Evolutionary conservation across 2,113 vertebrate genomes (phyloP), one percentile per base, ranked within the genome.

Genomic region (Seriola rivoliana): DNA sequence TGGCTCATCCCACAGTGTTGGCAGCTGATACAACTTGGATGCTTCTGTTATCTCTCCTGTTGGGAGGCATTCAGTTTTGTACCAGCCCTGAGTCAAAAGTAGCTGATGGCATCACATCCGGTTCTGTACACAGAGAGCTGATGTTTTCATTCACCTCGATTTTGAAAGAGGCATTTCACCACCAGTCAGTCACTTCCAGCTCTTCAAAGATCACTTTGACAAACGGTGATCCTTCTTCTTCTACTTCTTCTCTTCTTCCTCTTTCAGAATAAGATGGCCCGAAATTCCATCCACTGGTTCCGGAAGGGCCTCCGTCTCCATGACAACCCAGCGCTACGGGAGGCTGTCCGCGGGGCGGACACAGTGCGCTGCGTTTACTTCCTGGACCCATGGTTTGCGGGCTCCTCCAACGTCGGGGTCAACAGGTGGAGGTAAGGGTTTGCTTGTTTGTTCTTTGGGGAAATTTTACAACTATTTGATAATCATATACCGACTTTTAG

Each of bases 271-370:
- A 92, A 89, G 10, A 95, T 96, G 95, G 92, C 93, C 67, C 88
- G 87, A 55, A 95, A 95, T 85, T 95, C 95, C 78, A 95, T 96
- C 90, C 95, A 96, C 87, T 96, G 95, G 95, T 96, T 96, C 88
- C 92, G 95, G n/a, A 96, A 96, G 76, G 95, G 95, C 13, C 94
- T 96, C 29, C 95, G 95, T 88, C 95, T 96, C 44, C 95, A 96
- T 54, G 95, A 96, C 88, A 96, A 95, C 86, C 95, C 94, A 4
- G 93, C 95, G 0, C 87, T 96, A 12, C 90, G 25, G 71, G 95
- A 95, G 85, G 95, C 95, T 3, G 62, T 96, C 52, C 86, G 52
- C 59, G 95, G 94, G 50, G 95, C 94, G 0, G 92, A 81, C 75
- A 95, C 95, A 0, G 90, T 95, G 48, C 94, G 94, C 75, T 95